Percentiles rank a stretch among this genome's conserved stretches.
Evolutionary conservation across 2,888 invertebrate species (phyloP).

Genomic region (Tipula helvola): DNA sequence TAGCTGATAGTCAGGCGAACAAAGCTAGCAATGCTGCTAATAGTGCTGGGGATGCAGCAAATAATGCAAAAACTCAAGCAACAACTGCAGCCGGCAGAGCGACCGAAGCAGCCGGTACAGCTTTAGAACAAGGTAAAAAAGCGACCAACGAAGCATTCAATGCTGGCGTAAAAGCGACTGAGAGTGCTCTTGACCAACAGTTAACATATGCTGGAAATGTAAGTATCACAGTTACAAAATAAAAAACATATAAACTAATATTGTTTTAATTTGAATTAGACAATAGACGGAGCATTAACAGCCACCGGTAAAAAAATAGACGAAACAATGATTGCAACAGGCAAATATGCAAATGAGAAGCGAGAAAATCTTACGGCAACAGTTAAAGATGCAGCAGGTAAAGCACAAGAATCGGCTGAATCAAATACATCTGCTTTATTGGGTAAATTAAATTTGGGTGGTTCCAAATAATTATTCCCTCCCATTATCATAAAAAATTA

Average conservation of each 20-base stretch:
- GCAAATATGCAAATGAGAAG: conserved; percentile 47
- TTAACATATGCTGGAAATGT: conserved; percentile 36
- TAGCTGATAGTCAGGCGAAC: conserved; percentile 29
- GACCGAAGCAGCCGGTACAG: conserved; percentile 32
- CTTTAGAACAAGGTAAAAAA: conserved; percentile 37
- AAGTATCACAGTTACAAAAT: conserved; percentile 10
- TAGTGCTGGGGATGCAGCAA: conserved; percentile 33
- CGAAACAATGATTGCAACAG: conserved; percentile 48
- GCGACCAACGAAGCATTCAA: conserved; percentile 37
- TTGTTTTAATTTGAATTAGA: conserved; percentile 17
- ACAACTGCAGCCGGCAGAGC: conserved; percentile 30
- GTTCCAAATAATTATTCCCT: not conserved
- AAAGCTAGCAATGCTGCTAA: conserved; percentile 32
- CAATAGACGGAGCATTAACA: conserved; percentile 44
- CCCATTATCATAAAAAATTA: too few species aligned
- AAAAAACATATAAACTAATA: not conserved
- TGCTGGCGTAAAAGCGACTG: conserved; percentile 38
- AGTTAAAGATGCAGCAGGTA: conserved; percentile 27
- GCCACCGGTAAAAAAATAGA: conserved; percentile 45
- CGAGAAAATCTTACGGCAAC: conserved; percentile 30
- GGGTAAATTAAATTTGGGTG: conserved; percentile 30
- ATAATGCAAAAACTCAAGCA: conserved; percentile 28
- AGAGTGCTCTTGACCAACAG: conserved; percentile 37
- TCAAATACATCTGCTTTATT: conserved; percentile 30
- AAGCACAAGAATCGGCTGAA: conserved; percentile 29